Evolutionary conservation across 1,140 invertebrate species (phyloP), one percentile per base, ranked within the genome.

Genomic region (Lucilia sericata): DNA sequence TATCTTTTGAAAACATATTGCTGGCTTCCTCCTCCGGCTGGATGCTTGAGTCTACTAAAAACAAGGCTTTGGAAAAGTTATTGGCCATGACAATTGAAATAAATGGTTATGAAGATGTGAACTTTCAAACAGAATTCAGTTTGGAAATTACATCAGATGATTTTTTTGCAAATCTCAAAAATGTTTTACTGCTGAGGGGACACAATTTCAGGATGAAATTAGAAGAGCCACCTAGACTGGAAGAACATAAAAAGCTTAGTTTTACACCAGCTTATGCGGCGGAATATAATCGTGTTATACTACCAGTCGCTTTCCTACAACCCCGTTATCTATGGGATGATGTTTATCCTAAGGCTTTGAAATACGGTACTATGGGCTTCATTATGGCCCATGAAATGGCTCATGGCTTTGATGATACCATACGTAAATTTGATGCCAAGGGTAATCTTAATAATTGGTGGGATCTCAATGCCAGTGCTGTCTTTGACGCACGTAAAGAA

Each of bases 321-420:
- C 94, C 95, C 84, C 98, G 98, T 0, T 99, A 99, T 89, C 99
- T 97, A 90, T 96, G 98, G 87, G 95, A 95, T 55, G 93, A 95
- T 76, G 86, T 85, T 34, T 98, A 97, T 91, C 97, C 97, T 0
- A 94, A 94, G 85, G 96, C 96, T 19, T 93, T 99, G 0, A 99
- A 99, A 91, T 99, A 96, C 89, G 98, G 98, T 8, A 97, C 96
- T 0, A 98, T 99, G 93, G 98, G 98, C 0, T 97, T 97, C 7
- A 96, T 94, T 9, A 93, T 95, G 49, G 94, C 94, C 4, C 94
- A 95, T 86, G 94, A 95, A 87, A 93, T 95, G 74, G 94, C 93
- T 8, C 94, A 95, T 85, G 94, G 93, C 2, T 95, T 95, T 84
- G 93, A 94, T 84, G 92, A 94, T 84, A 93, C 94, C 86, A 93